phyloP scores from a whole-genome alignment of 2,888 invertebrate species.

The Lasioglossum figueresi region DNA sequence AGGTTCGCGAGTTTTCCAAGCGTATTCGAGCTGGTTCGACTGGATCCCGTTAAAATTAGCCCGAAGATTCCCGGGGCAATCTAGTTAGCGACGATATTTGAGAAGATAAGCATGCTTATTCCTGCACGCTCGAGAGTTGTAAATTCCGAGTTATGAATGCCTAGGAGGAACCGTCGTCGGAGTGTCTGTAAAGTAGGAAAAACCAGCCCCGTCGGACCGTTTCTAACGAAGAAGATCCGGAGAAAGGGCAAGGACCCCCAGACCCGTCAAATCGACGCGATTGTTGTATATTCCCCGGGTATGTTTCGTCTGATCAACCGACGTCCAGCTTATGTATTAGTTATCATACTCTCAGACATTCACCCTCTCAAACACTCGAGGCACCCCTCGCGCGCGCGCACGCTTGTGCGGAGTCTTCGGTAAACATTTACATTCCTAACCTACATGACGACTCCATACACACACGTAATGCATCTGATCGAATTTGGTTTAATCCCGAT shows the following conservation, averaged over 20 bases:
- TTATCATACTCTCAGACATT: constrained; percentile 71
- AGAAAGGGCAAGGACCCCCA: neutral
- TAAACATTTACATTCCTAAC: constrained; percentile 73
- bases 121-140: constrained; percentile 47
- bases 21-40: neutral
- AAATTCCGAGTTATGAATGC: constrained; percentile 50
- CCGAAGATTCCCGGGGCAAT: constrained; percentile 33
- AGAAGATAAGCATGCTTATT: constrained; percentile 55
- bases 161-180: constrained; percentile 12
- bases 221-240: neutral
- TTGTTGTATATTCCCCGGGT: constrained; percentile 22
- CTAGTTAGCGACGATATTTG: constrained; percentile 53
- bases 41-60: constrained; percentile 52
- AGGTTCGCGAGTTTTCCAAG: constrained; percentile 14
- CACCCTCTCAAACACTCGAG: constrained; percentile 62
- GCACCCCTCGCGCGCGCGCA: constrained; percentile 42
- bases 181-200: constrained; percentile 9
- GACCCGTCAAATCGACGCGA: constrained; percentile 6
- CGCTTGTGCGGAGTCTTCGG: constrained; percentile 53
- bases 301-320: constrained; percentile 52
- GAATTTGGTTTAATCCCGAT: constrained; percentile 68
- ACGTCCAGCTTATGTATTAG: constrained; percentile 66
- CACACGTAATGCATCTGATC: constrained; percentile 65
- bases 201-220: neutral
- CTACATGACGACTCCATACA: constrained; percentile 58